Conservation (phyloP, 2,888 invertebrate species). For the Tholera decimalis region DNA sequence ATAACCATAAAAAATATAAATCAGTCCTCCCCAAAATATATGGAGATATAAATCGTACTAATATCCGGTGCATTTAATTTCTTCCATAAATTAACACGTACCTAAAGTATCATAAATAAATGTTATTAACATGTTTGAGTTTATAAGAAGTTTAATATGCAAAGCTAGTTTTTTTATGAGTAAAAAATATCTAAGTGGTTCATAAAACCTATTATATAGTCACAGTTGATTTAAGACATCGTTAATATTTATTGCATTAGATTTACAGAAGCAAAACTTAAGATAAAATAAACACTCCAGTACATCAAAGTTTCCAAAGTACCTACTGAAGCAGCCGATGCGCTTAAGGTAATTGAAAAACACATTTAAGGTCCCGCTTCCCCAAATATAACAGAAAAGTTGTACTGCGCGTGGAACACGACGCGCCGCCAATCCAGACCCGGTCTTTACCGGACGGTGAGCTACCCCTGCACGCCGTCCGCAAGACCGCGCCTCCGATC, state of each 20-base stretch:
- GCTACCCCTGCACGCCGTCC: too few relatives aligned
- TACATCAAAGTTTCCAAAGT: background rate
- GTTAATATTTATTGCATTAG: background rate
- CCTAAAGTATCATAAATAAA: constrained; percentile 25
- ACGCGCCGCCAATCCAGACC: too few relatives aligned
- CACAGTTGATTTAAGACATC: constrained; percentile 10
- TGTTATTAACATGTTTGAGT: constrained; percentile 5
- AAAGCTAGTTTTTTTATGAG: background rate
- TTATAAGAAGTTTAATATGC: background rate
- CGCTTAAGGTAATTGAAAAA: too few relatives aligned
- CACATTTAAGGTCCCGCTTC: background rate
- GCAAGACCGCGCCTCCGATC: too few relatives aligned
- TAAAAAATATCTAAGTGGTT: background rate
- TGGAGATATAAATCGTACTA: background rate
- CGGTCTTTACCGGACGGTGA: too few relatives aligned
- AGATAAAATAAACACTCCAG: background rate
- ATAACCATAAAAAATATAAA: background rate
- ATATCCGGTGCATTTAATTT: constrained; percentile 10
- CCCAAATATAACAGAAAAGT: background rate
- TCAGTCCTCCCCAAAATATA: background rate
- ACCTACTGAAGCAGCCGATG: background rate
- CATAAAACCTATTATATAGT: background rate
- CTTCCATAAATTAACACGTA: constrained; percentile 18
- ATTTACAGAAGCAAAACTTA: background rate
- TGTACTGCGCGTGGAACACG: background rate